phyloP scores from a whole-genome alignment of 2,113 vertebrate genomes.

The Rynchops niger region DNA sequence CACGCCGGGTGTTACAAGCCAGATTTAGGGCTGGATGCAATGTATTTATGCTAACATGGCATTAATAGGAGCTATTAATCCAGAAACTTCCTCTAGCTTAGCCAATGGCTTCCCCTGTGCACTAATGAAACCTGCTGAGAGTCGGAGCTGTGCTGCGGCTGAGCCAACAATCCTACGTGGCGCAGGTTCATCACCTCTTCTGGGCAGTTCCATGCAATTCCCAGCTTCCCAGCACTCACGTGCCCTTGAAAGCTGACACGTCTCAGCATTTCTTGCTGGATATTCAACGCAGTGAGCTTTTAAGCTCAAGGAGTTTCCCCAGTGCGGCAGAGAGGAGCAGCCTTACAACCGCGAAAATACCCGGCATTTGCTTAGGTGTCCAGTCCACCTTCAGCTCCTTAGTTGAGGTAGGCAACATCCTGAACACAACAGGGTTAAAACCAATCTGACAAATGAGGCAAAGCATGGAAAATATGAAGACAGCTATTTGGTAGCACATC shows the following conservation, averaged over 20 bases:
- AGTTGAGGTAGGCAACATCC: not conserved
- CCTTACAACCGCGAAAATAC: not conserved
- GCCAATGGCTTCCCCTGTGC: not conserved
- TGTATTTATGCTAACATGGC: not conserved
- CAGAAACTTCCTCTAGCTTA: not conserved
- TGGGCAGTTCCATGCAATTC: not conserved
- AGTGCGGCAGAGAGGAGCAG: not conserved
- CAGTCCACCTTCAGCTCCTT: not conserved
- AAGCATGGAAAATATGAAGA: conserved; percentile 68
- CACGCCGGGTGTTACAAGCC: not conserved
- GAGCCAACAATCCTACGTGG: fast-evolving
- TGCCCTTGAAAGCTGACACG: not conserved
- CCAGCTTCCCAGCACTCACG: not conserved
- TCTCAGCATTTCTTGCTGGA: not conserved
- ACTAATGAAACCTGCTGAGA: not conserved
- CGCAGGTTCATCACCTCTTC: not conserved
- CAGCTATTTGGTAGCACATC: conserved; percentile 68
- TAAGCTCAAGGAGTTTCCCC: not conserved
- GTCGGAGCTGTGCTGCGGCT: not conserved
- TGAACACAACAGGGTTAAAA: conserved; percentile 67
- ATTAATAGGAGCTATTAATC: not conserved
- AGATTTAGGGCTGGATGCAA: not conserved
- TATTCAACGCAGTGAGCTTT: not conserved
- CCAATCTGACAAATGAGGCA: conserved; percentile 46
- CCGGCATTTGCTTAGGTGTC: not conserved